These are phyloP conservation scores for Rhinatrema bivittatum DNA, from an alignment of 2,797 vertebrate species.

Conservation along the genomic window DNA sequence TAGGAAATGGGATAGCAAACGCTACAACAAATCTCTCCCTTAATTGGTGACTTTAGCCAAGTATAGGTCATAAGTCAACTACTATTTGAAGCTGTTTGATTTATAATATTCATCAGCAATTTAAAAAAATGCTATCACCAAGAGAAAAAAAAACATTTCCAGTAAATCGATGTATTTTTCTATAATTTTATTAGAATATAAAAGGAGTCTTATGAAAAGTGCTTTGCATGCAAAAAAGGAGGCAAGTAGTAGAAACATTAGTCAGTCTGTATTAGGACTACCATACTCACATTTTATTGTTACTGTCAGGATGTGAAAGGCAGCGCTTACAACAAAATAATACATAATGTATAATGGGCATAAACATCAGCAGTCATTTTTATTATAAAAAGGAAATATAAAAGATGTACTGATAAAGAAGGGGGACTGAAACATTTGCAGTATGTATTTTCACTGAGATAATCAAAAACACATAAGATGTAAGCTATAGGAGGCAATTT, in stretches of 20 bases:
- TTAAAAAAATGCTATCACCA: constrained; percentile 33
- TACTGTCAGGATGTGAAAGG: constrained; percentile 99
- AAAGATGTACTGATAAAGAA: constrained; percentile 49
- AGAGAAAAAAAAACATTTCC: constrained; percentile 52
- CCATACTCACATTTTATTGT: constrained; percentile 99
- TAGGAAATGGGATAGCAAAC: too few relatives aligned
- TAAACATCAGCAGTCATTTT: constrained; percentile 88
- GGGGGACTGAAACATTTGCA: constrained; percentile 36
- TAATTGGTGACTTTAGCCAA: not conserved
- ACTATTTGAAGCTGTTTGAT: constrained; percentile 31
- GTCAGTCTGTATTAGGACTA: constrained; percentile 99
- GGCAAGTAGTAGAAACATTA: constrained; percentile 81
- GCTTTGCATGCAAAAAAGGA: constrained; percentile 89
- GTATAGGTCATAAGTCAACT: constrained; percentile 20
- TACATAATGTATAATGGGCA: constrained; percentile 95
- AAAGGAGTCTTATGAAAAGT: constrained; percentile 91
- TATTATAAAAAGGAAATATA: constrained; percentile 91
- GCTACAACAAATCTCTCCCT: too few relatives aligned
- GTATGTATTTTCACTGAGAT: constrained; percentile 43
- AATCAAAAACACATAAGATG: too few relatives aligned
- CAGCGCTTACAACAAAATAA: constrained; percentile 97
- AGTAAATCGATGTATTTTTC: constrained; percentile 76
- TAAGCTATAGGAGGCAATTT: too few relatives aligned
- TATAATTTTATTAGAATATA: constrained; percentile 93
- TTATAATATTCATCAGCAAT: constrained; percentile 39